Base-by-base conservation (phyloP, 2,888 invertebrate species). In the Stegana nigrithorax region DNA sequence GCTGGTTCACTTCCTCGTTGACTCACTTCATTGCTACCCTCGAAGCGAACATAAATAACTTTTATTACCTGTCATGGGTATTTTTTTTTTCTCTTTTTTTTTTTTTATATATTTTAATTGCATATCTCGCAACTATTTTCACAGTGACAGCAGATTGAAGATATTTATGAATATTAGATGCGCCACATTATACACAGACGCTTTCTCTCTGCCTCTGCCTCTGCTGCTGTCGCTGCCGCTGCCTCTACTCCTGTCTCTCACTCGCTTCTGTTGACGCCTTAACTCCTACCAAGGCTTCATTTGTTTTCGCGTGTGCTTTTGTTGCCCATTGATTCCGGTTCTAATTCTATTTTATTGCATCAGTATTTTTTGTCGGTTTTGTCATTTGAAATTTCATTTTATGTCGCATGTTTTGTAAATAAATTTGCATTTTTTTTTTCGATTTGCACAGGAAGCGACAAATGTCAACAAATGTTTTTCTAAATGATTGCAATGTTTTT, bases 31-130 rank as follows among this genome's bases (percentile, higher is more conserved):
- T 51, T 12, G 17, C 84, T 80, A 83, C 82, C 84, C 82, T 82
- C 83, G 73, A 76, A 67, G 72, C 68, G 74, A n/a, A n/a, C 83
- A 82, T 82, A 82, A 82, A 83, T 82, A 80, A 83, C 81, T 81
- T 83, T 83, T 82, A 82, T 82, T 82, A 82, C 84, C 82, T 82
- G 83, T 82, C 82, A 82, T 75, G 73, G 80, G 80, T 79, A 78
- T 73, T 79, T 79, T 71, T 66, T 68, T 67, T 65, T 64, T 62
- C 57, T 44, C 55, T 26, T 39, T 55, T 27, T 4, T 17, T 70
- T 80, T 67, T 71, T 70, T 71, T 64, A 59, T 59, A 65, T 73
- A 83, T 83, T 82, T 83, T 83, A 83, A 83, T 83, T 83, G 81
- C 78, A 73, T 74, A 75, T 78, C 78, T 78, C 80, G 71, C 78